Evolutionary conservation across 2,888 invertebrate species (phyloP).

Genomic region (Syrphus vitripennis): DNA sequence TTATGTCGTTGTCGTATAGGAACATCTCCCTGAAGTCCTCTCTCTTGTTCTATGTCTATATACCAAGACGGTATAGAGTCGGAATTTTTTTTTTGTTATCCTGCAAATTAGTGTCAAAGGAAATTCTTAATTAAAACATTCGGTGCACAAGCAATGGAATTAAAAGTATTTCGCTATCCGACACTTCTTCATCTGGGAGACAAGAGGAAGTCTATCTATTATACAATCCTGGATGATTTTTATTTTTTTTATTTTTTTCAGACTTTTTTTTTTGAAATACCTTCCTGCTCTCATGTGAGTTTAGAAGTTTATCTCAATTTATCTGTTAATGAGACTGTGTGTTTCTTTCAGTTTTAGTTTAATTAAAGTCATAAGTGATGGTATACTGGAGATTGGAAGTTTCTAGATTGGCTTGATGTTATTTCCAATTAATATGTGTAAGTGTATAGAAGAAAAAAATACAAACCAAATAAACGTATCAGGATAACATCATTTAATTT

Average conservation of each 20-base stretch:
- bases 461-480: too few relatives aligned
- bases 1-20: too few relatives aligned
- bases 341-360: conserved; percentile 26
- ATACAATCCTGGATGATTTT: background rate
- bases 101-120: conserved; percentile 70
- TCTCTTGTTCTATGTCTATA: too few relatives aligned
- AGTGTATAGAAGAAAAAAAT: too few relatives aligned
- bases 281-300: background rate
- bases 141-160: conserved; percentile 57
- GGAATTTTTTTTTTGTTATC: conserved; percentile 18
- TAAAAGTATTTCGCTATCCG: conserved; percentile 57
- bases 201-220: background rate
- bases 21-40: too few relatives aligned
- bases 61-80: background rate
- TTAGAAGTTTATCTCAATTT: conserved; percentile 12
- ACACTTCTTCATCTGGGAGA: conserved; percentile 39
- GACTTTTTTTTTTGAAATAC: background rate
- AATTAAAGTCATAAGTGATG: conserved; percentile 41
- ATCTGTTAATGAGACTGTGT: conserved; percentile 14
- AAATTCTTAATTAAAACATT: conserved; percentile 72
- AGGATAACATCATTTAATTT: too few relatives aligned
- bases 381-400: background rate
- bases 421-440: background rate
- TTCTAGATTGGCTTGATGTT: background rate
- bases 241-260: background rate